Conservation (phyloP, 1,140 invertebrate genomes). For the Tetragonula clypearis region DNA sequence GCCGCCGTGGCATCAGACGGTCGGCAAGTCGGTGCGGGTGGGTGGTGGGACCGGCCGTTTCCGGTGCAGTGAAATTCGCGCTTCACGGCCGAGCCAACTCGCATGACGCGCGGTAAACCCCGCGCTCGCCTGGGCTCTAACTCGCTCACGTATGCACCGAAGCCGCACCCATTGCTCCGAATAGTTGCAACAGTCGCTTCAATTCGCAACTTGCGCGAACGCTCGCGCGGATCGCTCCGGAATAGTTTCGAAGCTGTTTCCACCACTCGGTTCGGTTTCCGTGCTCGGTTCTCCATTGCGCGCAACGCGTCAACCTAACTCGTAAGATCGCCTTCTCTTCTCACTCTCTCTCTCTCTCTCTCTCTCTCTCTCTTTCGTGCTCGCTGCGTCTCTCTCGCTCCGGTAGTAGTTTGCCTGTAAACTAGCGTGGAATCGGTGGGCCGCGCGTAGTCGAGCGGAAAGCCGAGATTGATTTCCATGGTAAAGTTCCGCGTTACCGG, state of each 20-base stretch:
- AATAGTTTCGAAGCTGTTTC: constrained; percentile 74
- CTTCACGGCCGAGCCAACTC: constrained; percentile 48
- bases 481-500: constrained; percentile 38
- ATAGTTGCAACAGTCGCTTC: constrained; percentile 68
- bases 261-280: constrained; percentile 47
- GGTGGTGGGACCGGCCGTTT: constrained; percentile 1
- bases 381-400: background rate
- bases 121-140: constrained; percentile 26
- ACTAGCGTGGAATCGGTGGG: background rate
- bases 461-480: constrained; percentile 56
- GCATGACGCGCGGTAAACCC: constrained; percentile 70
- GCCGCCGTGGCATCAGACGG: constrained; percentile 39
- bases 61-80: constrained; percentile 56
- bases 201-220: constrained; percentile 36
- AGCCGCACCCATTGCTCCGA: constrained; percentile 60
- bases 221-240: constrained; percentile 61
- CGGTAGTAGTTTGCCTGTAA: background rate
- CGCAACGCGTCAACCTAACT: constrained; percentile 2
- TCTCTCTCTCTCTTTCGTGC: background rate
- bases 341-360: background rate
- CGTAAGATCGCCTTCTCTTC: constrained; percentile 40
- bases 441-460: constrained; percentile 38
- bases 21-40: constrained; percentile 23
- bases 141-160: constrained; percentile 64
- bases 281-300: background rate